Base-by-base conservation (phyloP, 2,888 invertebrate genomes). In the Unio pictorum region DNA sequence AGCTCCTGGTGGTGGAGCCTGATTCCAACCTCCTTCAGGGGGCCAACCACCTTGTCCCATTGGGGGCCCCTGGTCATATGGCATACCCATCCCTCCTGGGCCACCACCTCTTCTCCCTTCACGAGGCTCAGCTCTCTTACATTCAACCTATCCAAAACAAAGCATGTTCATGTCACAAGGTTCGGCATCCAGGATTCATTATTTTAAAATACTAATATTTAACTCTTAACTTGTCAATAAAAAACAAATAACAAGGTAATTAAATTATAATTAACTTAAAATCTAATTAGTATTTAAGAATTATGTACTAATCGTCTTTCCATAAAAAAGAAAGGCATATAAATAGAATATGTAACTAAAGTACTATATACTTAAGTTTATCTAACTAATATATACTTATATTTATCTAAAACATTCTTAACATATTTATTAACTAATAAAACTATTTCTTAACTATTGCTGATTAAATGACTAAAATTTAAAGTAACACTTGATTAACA, bases 71-170 rank as follows among this genome's bases (percentile, higher is more conserved):
- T 68, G 66, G 15, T 65, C 65, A n/a, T 67, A 70, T 57, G 60
- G 64, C 56, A 30, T 64, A 23, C 66, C 72, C 65, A 60, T 69
- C 67, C 67, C 69, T 56, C 55, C 69, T 71, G 59, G 64, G 20
- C 45, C 26, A 20, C 28, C 58, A 11, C 64, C 58, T 8, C 62
- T 65, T 26, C 65, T 71, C 28, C 73, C 76, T 68, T 76, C 72
- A 15, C 81, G 74, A 4, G 83, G 83, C 54, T 81, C 76, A 20
- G 83, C 83, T 34, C 80, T 66, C 60, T 83, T 83, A 71, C 81
- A 81, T 60, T 83, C 83, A 74, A 83, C 81, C 83, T 83, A 74
- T n/a, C 20, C 54, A 68, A 64, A 64, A 54, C 30, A 63, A 59
- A 64, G 7, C 56, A 59, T 57, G n/a, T 54, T 55, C 5, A 17